Percentiles rank a stretch among this genome's conserved stretches.
Evolutionary conservation across 2,113 vertebrate genomes (phyloP).

Genomic region (Lichenostomus cassidix): DNA sequence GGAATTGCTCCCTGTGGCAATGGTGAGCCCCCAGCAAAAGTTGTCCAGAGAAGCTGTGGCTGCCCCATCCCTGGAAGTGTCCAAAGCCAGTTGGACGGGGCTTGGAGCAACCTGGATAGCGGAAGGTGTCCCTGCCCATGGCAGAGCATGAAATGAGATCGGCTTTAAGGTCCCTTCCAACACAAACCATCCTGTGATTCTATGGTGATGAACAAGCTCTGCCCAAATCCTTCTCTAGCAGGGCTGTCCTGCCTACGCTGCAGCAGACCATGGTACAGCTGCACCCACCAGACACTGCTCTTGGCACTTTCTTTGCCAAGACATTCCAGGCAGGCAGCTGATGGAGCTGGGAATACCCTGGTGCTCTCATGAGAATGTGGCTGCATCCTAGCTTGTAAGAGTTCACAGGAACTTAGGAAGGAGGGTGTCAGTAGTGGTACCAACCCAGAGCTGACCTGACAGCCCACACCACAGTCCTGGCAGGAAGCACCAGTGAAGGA

Average conservation of each 20-base stretch:
- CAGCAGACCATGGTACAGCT: rapidly evolving
- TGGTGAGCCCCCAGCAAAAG: neutral
- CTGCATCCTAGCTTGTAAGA: neutral
- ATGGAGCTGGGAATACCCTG: neutral
- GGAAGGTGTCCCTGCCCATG: neutral
- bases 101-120: neutral
- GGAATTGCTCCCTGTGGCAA: neutral
- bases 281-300: neutral
- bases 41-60: neutral
- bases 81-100: rapidly evolving
- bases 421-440: neutral
- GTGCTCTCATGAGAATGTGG: neutral
- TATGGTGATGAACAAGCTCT: neutral
- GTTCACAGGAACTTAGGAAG: neutral
- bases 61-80: neutral
- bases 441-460: neutral
- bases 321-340: rapidly evolving
- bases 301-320: neutral
- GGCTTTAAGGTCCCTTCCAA: neutral
- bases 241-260: neutral
- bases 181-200: neutral
- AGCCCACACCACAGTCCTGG: neutral
- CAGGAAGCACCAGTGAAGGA: neutral
- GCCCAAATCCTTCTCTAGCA: neutral
- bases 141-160: neutral